Base-by-base conservation (phyloP, 2,797 vertebrate genomes). In the Yasuhikotakia modesta region DNA sequence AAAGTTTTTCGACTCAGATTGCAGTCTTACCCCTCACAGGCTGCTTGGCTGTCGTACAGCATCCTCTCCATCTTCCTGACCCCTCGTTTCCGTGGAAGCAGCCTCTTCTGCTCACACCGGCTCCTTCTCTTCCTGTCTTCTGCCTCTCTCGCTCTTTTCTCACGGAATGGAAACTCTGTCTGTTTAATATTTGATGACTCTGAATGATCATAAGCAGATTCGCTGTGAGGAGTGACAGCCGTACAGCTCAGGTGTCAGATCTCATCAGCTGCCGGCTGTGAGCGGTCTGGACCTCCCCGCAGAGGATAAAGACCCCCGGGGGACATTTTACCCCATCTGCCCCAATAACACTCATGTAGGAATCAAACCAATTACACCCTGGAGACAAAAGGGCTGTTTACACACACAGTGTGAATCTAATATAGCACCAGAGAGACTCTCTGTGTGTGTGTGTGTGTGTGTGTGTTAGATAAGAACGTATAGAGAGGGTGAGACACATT, bases 161-260 rank as follows among this genome's bases (percentile, higher is more conserved):
- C 85, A 84, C 85, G 90, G 89, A n/a, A n/a, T n/a, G n/a, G n/a
- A 94, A 94, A 90, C 91, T 90, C 86, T 84, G 84, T 81, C 69
- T 79, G 61, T 86, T 94, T 67, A 94, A 94, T 94, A 93, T 92
- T 94, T 91, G 27, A 94, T 93, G 91, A 78, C 87, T 90, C 88
- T 88, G 90, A 93, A 94, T 93, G 78, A 86, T 91, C 92, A 92
- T 92, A 92, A 92, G 91, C 87, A 90, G 88, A 88, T 87, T 86
- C 88, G 81, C 88, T 92, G 89, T 92, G 89, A 91, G 92, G 90
- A 87, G 85, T 86, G 86, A 87, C 86, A 83, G 87, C 83, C 79
- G 82, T 85, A 85, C 81, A 86, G 84, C 81, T 92, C 88, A 65
- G 71, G 48, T 92, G 85, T 83, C 88, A 70, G 82, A 70, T 58